A percentile compares a stretch with the other conserved stretches of the same genome.
These are phyloP conservation scores for Athene noctua DNA, from an alignment of 2,113 vertebrate genomes.

Conservation along the genomic window DNA sequence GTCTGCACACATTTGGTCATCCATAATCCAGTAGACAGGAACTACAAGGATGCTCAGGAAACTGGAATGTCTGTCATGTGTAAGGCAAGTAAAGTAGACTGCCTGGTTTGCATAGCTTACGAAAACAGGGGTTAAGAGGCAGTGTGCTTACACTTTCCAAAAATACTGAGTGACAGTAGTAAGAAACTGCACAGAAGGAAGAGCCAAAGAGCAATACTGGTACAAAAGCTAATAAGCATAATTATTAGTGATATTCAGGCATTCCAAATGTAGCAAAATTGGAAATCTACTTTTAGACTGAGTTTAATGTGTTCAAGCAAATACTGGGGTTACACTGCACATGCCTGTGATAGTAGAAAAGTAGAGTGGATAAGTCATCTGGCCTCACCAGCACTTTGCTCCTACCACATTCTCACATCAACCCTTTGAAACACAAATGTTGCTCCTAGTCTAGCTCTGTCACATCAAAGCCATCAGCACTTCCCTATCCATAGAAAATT, in stretches of 20 bases:
- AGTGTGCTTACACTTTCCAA: not conserved
- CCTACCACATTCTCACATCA: not conserved
- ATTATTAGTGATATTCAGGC: not conserved
- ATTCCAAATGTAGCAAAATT: not conserved
- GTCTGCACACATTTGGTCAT: not conserved
- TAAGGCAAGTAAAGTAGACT: not conserved
- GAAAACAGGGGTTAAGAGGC: not conserved
- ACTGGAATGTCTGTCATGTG: not conserved
- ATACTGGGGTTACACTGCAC: not conserved
- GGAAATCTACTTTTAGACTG: not conserved
- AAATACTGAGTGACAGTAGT: not conserved
- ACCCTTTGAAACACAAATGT: not conserved
- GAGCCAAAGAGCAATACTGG: not conserved
- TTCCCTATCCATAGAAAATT: slow-evolving; percentile 23
- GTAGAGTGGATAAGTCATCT: not conserved
- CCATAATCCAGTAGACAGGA: not conserved
- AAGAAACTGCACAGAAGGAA: not conserved
- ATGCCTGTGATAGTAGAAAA: not conserved
- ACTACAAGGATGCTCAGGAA: not conserved
- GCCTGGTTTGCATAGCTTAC: not conserved
- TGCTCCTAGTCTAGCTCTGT: not conserved
- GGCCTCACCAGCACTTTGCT: not conserved
- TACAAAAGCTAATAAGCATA: not conserved
- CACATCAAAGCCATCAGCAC: slow-evolving; percentile 34
- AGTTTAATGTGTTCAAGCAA: not conserved